A percentile compares a stretch with the other conserved stretches of the same genome.
Evolutionary conservation across 2,797 vertebrate genomes (phyloP).

Genomic region (Miopithecus talapoin): DNA sequence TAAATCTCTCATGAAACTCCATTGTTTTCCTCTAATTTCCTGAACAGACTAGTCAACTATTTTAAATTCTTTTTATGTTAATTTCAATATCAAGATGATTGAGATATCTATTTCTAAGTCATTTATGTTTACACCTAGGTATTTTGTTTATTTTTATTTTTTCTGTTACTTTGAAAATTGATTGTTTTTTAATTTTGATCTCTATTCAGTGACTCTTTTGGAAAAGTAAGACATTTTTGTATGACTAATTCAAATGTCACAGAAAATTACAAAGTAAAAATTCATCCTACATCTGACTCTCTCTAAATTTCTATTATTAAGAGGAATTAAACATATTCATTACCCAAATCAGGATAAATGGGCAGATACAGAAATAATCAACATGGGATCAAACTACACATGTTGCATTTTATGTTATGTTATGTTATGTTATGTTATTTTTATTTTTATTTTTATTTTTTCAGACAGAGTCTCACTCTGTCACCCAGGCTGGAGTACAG

Average conservation of each 20-base stretch:
- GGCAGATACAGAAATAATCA: neutral
- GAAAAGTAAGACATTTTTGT: neutral
- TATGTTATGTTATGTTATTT: neutral
- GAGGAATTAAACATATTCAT: neutral
- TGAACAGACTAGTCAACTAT: neutral
- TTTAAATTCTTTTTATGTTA: neutral
- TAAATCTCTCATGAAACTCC: neutral
- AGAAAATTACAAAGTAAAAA: neutral
- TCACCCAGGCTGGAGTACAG: too few relatives aligned
- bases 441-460: too few relatives aligned
- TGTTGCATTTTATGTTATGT: neutral
- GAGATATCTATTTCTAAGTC: neutral
- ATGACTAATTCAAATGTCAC: neutral
- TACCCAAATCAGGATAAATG: neutral
- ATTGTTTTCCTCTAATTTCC: neutral
- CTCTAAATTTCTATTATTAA: neutral
- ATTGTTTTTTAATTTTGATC: neutral
- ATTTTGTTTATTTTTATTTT: neutral
- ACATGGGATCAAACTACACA: neutral
- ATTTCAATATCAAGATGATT: neutral
- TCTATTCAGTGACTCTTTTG: neutral
- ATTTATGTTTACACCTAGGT: neutral
- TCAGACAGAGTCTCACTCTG: too few relatives aligned
- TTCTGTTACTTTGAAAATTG: neutral
- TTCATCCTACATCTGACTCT: neutral